Percentiles rank a stretch among this genome's conserved stretches.
These are phyloP conservation scores for Armadillidium nasatum DNA, from an alignment of 1,140 invertebrate genomes.

Conservation along the genomic window DNA sequence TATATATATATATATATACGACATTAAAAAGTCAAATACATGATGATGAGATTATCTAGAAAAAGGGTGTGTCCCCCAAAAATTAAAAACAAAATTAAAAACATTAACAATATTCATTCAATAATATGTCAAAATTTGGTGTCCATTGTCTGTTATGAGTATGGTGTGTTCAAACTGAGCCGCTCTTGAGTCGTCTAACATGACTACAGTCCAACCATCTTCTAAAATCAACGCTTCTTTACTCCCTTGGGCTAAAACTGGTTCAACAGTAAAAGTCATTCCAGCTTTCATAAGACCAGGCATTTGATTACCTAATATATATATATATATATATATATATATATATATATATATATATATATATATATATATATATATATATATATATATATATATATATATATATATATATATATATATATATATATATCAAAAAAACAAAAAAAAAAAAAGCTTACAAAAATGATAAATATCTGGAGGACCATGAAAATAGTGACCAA, in stretches of 20 bases:
- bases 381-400: background rate
- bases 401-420: slow-evolving; percentile 16
- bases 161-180: slow-evolving; percentile 91
- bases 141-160: slow-evolving; percentile 64
- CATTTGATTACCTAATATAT: no score
- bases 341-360: background rate
- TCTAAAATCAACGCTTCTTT: slow-evolving; percentile 64
- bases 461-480: slow-evolving; percentile 79
- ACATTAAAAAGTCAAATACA: no score
- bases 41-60: no score
- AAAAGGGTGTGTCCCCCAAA: no score
- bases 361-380: background rate
- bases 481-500: slow-evolving; percentile 87
- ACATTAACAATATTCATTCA: background rate
- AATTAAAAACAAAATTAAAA: no score
- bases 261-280: slow-evolving; percentile 93
- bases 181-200: slow-evolving; percentile 67
- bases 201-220: slow-evolving; percentile 84
- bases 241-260: slow-evolving; percentile 71
- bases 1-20: no score
- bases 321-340: background rate
- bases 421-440: no score
- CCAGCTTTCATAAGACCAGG: slow-evolving; percentile 66
- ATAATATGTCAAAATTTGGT: slow-evolving; percentile 49
- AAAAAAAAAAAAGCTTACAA: slow-evolving; percentile 39